Base-by-base conservation (phyloP, 2,113 vertebrate genomes). In the Pyrgilauda ruficollis region DNA sequence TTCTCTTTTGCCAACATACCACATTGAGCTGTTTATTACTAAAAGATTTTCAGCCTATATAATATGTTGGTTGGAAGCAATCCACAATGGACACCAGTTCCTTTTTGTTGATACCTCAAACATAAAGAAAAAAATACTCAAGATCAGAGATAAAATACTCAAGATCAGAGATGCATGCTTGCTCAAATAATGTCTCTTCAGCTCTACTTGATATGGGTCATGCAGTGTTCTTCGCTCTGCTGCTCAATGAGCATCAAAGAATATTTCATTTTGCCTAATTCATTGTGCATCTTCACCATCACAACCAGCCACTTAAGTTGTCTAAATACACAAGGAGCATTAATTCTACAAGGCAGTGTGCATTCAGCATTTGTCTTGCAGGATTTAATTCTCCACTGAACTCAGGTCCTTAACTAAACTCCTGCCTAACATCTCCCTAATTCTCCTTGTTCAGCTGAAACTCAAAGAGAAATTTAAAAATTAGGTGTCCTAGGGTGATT, bases 261-360 rank as follows among this genome's bases (percentile, higher is more conserved):
- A 49, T 72, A 87, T 41, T 93, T 76, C 73, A 84, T 78, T 87
- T 75, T 83, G 83, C 76, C 49, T 89, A 93, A 92, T 87, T 94
- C 74, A 55, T 35, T 80, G 83, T 67, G 83, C 82, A 87, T 86
- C 87, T 86, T 82, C 58, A 73, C 76, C 56, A 82, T 50, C 53
- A 50, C 23, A 88, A 95, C 87, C 89, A 96, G 91, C 39, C 86
- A 89, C 90, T 94, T 92, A 90, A 75, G 76, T 46, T 77, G 49
- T 58, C 83, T 64, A 92, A 92, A 93, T 75, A 94, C 0, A 14
- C 77, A 73, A 56, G 21, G 61, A 88, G 74, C 85, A 52, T 43
- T 96, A 91, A 94, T 90, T 84, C 92, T 88, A 81, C 92, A 59
- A 76, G 78, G 92, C 87, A 94, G 63, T 3, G 18, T 44, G 61